Evolutionary conservation across 2,888 invertebrate species (phyloP).

Genomic region (Cheilosia scutellata): DNA sequence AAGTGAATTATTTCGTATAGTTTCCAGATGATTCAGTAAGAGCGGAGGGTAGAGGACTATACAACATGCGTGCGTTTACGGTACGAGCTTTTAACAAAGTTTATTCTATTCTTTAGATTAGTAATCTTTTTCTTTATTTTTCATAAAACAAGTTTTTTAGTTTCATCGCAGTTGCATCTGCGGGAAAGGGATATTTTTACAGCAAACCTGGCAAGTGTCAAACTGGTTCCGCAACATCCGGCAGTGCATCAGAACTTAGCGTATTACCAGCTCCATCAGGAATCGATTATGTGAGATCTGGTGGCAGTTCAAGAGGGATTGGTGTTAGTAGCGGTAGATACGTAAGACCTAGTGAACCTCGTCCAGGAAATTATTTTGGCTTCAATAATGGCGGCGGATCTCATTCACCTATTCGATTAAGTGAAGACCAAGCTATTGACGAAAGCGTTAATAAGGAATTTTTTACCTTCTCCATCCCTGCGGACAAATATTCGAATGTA

Average conservation of each 20-base stretch:
- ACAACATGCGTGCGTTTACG: conserved; percentile 44
- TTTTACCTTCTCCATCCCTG: conserved; percentile 81
- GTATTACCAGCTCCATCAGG: conserved; percentile 1
- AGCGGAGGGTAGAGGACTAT: not conserved
- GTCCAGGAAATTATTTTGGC: not conserved
- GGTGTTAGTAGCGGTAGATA: not conserved
- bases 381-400: conserved; percentile 51
- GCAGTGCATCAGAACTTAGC: not conserved
- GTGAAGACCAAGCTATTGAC: conserved; percentile 24
- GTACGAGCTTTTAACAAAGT: not conserved
- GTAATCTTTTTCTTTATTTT: not conserved
- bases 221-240: not conserved
- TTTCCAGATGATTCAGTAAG: not conserved
- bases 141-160: conserved; percentile 24
- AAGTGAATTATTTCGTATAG: not conserved
- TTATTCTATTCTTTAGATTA: not conserved
- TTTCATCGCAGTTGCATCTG: conserved; percentile 31
- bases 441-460: conserved; percentile 81
- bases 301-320: not conserved
- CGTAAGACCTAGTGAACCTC: too few species aligned
- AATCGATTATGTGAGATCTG: not conserved
- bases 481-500: conserved; percentile 80
- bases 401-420: conserved; percentile 11
- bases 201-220: conserved; percentile 22
- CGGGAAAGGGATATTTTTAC: conserved; percentile 11